Base-by-base conservation (phyloP, 1,140 invertebrate genomes). In the Drosophila dunni region DNA sequence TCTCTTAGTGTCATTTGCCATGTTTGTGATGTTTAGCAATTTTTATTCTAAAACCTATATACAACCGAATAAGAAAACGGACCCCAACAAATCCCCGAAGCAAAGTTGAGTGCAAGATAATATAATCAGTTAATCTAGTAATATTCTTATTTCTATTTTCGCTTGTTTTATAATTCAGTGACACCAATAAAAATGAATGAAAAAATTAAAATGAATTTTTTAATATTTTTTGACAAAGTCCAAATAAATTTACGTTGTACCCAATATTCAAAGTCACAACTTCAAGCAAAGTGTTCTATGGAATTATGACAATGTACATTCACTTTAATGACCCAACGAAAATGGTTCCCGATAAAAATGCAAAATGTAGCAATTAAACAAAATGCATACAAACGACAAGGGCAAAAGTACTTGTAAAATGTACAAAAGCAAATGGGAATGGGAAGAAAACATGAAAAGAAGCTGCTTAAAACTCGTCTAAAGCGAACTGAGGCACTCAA, bases 321-420 rank as follows among this genome's bases (percentile, higher is more conserved):
- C 40, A 15, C 42, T 67, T 69, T 44, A 69, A 62, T 42, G 36
- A 68, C 24, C 29, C 29, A 36, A 44, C 24, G 15, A 20, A 72
- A 51, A 45, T 46, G 38, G 44, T 67, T 67, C 44, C 29, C 33
- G 46, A 42, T 63, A 56, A 67, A 69, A 67, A 54, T 64, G 63
- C 78, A 20, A 75, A 88, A 83, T 79, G 76, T 66, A 69, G 81
- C 70, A 85, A 81, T 85, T 85, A 81, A 83, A 58, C 50, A 45
- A 75, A 67, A 67, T 53, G 56, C 48, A 54, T 24, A 65, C 38
- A 62, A 66, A 79, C 83, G 79, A 83, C 76, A 83, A 83, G 57
- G 63, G 60, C 56, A 42, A 58, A 58, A 73, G 79, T 70, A 76
- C 71, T 63, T 67, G 62, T 34, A 29, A 62, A 58, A 56, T 45